Base-by-base conservation (phyloP, 2,113 vertebrate species). In the Arizona elegans region DNA sequence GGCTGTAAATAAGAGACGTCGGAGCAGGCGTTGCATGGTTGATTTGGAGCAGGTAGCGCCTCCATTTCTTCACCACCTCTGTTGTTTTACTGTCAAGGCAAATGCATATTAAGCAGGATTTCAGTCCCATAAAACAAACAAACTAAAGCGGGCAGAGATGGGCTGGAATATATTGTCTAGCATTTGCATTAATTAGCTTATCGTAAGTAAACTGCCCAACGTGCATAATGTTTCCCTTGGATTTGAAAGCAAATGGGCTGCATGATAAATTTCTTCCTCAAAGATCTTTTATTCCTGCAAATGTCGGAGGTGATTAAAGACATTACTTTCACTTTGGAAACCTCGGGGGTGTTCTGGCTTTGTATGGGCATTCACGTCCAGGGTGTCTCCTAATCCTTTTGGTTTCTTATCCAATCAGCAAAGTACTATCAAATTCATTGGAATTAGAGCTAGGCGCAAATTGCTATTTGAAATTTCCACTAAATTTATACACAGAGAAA, bases 231-330 rank as follows among this genome's bases (percentile, higher is more conserved):
- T 93, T 93, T 75, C 87, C 26, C 52, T 43, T 90, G 87, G 92
- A 54, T 38, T 95, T 93, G 92, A 91, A 95, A 93, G n/a, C 54
- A 95, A 91, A 47, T 94, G 87, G 75, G 26, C 54, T 91, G 59
- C 92, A 75, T 88, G 23, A 92, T 90, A 87, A 81, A 85, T 95
- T 93, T 62, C 47, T 89, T 94, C 50, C 85, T 87, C 75, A 92
- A 87, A 90, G 81, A 59, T 92, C 53, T 86, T 81, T 56, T 92
- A 43, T 52, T 92, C 91, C 26, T 91, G 86, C 56, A 90, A 88
- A 93, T 95, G 65, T 54, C 89, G 56, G 38, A 52, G 47, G 62
- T 95, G 89, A 92, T 93, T 93, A 33, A 93, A 90, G 38, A 88
- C 38, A 23, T 89, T 92, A 89, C 90, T 93, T 88, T 52, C 47